phyloP scores from a whole-genome alignment of 2,888 invertebrate species.

The Deilephila porcellus region DNA sequence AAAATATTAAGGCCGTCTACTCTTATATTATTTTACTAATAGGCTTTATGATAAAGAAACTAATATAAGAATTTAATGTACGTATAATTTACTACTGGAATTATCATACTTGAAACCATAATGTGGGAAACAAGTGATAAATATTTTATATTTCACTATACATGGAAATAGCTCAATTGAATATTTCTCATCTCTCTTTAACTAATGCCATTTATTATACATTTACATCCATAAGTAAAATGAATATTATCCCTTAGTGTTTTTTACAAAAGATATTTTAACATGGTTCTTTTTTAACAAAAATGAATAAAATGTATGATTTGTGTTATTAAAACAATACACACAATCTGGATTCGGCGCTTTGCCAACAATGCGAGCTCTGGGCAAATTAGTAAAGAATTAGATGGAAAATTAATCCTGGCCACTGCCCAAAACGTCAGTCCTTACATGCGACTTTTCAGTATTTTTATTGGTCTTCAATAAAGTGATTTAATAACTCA shows the following conservation, averaged over 20 bases:
- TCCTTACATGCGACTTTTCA: background rate
- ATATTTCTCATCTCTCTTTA: no score
- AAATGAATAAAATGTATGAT: slow-evolving; percentile 1
- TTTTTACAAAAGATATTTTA: background rate
- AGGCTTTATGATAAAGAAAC: no score
- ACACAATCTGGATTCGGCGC: slow-evolving; percentile 1
- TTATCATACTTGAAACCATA: no score
- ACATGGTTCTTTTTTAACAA: background rate
- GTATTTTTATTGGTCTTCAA: background rate
- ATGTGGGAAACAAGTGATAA: no score
- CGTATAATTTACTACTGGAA: no score
- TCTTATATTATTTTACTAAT: no score
- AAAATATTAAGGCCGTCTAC: no score
- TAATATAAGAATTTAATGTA: no score
- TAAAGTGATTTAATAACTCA: background rate
- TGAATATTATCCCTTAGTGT: background rate
- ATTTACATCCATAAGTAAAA: no score
- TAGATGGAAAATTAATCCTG: slow-evolving; percentile 30
- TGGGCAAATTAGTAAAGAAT: slow-evolving; percentile 28
- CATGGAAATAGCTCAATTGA: no score
- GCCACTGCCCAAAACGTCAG: slow-evolving; percentile 26
- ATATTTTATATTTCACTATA: no score
- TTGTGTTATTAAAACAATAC: background rate
- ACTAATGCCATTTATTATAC: no score
- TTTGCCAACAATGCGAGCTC: slow-evolving; percentile 22